These are phyloP conservation scores for Procambarus clarkii DNA, from an alignment of 1,140 invertebrate species.

Conservation along the genomic window DNA sequence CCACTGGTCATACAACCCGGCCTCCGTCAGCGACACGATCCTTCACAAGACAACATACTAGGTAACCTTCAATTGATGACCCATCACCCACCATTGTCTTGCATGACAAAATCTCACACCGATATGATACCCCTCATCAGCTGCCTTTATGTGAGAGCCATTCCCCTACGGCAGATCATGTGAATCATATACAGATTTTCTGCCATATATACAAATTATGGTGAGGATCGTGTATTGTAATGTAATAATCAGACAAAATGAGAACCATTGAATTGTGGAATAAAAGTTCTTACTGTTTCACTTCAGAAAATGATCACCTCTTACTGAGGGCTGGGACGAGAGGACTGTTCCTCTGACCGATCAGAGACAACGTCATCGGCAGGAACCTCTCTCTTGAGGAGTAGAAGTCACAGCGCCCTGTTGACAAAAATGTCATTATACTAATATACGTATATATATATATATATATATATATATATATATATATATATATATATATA, in stretches of 20 bases:
- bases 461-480: not conserved
- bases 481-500: not conserved
- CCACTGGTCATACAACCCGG: constrained; percentile 30
- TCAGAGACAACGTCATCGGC: no score
- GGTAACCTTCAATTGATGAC: no score
- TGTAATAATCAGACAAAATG: not conserved
- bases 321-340: no score
- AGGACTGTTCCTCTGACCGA: no score
- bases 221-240: not conserved
- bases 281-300: not conserved
- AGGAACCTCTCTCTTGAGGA: no score
- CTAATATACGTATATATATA: no score
- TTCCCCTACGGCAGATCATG: not conserved
- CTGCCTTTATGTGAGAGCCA: not conserved
- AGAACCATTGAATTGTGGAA: not conserved
- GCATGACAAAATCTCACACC: no score
- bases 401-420: no score
- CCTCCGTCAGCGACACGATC: constrained; percentile 26
- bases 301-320: not conserved
- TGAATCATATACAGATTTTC: not conserved
- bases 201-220: not conserved
- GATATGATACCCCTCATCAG: not conserved
- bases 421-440: no score
- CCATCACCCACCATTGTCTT: no score
- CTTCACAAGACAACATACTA: not conserved